Percentiles rank a stretch among this genome's conserved stretches.
Evolutionary conservation across 2,888 invertebrate genomes (phyloP).

Genomic region (Rugalucina vietnamica): DNA sequence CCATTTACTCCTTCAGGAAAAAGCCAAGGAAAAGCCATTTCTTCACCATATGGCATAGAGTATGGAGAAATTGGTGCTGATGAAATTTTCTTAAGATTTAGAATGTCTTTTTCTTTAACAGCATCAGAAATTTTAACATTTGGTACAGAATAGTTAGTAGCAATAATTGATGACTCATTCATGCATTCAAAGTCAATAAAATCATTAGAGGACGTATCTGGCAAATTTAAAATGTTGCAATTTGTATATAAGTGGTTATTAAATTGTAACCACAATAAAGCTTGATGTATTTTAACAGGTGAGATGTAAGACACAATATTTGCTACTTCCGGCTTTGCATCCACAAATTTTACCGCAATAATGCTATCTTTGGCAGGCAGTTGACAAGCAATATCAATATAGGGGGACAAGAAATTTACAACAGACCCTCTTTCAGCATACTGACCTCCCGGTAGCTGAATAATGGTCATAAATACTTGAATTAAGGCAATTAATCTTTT

Average conservation of each 20-base stretch:
- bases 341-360: not conserved
- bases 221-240: not conserved
- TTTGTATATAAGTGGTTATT: slow-evolving; percentile 22
- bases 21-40: slow-evolving; percentile 38
- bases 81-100: not conserved
- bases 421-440: slow-evolving; percentile 31
- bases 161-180: not conserved
- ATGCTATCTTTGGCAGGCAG: not conserved
- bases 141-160: slow-evolving; percentile 12
- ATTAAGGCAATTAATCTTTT: too few relatives aligned
- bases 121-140: not conserved
- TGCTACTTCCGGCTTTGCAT: not conserved
- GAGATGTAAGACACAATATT: not conserved
- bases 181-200: slow-evolving; percentile 12
- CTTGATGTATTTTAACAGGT: not conserved
- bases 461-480: too few relatives aligned
- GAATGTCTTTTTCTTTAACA: not conserved
- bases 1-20: slow-evolving; percentile 30
- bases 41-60: slow-evolving; percentile 18
- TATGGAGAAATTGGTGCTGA: slow-evolving; percentile 15
- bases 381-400: not conserved
- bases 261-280: slow-evolving; percentile 28
- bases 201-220: not conserved
- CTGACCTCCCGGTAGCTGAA: slow-evolving; percentile 27
- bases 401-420: slow-evolving; percentile 24